These are phyloP conservation scores for Sebastolobus alascanus DNA, from an alignment of 2,797 vertebrate species.

Conservation along the genomic window DNA sequence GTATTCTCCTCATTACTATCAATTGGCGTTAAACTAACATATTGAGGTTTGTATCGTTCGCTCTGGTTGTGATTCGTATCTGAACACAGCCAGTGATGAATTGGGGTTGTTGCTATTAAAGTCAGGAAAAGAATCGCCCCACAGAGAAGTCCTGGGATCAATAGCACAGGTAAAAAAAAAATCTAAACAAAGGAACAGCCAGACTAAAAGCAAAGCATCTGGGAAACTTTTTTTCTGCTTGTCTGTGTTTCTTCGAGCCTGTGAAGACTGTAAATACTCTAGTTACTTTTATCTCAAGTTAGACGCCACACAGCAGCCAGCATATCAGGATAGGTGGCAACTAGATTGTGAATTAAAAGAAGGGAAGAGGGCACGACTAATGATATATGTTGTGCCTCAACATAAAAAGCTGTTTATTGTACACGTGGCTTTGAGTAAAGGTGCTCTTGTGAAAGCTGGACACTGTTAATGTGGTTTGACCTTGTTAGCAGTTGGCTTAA, in stretches of 20 bases:
- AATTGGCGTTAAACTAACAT: background rate
- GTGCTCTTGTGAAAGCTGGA: background rate
- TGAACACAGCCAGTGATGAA: slow-evolving; percentile 16
- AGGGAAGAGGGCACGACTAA: background rate
- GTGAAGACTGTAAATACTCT: background rate
- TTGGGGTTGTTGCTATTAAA: slow-evolving; percentile 12
- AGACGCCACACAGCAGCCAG: background rate
- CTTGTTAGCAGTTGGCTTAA: background rate
- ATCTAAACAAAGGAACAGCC: background rate
- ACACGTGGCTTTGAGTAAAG: background rate
- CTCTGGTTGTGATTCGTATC: slow-evolving; percentile 19
- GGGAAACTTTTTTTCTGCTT: slow-evolving; percentile 9
- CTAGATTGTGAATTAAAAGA: background rate
- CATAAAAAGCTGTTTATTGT: background rate
- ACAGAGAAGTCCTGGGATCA: slow-evolving; percentile 20
- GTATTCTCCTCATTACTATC: background rate
- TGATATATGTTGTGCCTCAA: background rate
- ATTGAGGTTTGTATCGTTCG: background rate
- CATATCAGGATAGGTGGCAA: background rate
- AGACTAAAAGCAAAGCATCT: slow-evolving; percentile 21
- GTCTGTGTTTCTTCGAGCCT: background rate
- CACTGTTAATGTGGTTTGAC: background rate
- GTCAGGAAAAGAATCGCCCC: slow-evolving; percentile 14
- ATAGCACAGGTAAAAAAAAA: slow-evolving; percentile 3
- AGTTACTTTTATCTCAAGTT: slow-evolving; percentile 2